Percentiles rank a stretch among this genome's conserved stretches.
Evolutionary conservation across 2,888 invertebrate species (phyloP).

Genomic region (Lepidochrysops patricia): DNA sequence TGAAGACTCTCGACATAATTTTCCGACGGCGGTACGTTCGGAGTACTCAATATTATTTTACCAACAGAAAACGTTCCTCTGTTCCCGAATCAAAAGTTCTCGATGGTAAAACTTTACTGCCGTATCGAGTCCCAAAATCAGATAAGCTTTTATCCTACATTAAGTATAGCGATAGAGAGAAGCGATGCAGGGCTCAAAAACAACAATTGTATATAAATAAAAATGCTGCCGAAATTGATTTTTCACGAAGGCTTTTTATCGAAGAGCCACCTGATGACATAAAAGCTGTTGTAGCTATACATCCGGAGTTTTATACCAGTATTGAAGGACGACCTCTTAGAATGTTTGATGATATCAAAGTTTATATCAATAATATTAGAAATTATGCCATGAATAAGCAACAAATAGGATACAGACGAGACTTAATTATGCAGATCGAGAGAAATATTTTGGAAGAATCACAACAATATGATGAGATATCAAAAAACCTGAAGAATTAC

Average conservation of each 20-base stretch:
- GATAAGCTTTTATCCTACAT: conserved; percentile 62
- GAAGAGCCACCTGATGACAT: conserved; percentile 71
- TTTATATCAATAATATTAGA: conserved; percentile 72
- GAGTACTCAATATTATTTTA: conserved; percentile 64
- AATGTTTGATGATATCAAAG: conserved; percentile 72
- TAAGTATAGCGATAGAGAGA: conserved; percentile 59
- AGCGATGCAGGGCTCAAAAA: conserved; percentile 41
- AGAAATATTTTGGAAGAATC: conserved; percentile 47
- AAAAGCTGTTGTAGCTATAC: conserved; percentile 77
- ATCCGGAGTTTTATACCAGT: conserved; percentile 78
- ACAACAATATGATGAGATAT: conserved; percentile 42
- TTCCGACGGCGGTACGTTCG: conserved; percentile 60
- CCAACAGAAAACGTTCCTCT: conserved; percentile 51
- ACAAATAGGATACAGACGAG: conserved; percentile 61
- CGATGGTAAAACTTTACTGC: conserved; percentile 36
- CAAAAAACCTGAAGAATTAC: conserved; percentile 48
- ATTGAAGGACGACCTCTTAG: conserved; percentile 76
- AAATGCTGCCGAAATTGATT: conserved; percentile 62
- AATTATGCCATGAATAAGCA: conserved; percentile 66
- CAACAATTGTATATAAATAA: conserved; percentile 52
- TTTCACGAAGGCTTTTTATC: conserved; percentile 73
- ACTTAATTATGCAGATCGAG: conserved; percentile 55
- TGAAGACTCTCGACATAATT: conserved; percentile 61
- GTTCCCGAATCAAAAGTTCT: conserved; percentile 27
- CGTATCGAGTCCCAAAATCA: conserved; percentile 54